Evolutionary conservation across 2,888 invertebrate genomes (phyloP).

Genomic region (Cremastinae sp.): DNA sequence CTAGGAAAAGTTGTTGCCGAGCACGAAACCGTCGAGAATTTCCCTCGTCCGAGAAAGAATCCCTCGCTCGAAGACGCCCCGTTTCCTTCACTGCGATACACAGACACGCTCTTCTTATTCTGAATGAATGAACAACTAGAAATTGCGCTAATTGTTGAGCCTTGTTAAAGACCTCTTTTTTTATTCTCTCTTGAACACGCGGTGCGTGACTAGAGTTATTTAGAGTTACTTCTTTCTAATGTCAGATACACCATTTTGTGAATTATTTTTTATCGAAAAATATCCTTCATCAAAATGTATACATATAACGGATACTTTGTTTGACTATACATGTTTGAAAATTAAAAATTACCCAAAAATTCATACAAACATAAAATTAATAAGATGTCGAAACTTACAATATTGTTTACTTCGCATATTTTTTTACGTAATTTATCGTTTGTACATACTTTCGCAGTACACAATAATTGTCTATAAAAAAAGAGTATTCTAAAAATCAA

Average conservation of each 20-base stretch:
- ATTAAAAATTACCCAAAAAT: too few relatives aligned
- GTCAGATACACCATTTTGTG: not conserved
- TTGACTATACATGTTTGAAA: too few relatives aligned
- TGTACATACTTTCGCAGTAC: too few relatives aligned
- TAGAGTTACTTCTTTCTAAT: not conserved
- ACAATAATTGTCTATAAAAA: too few relatives aligned
- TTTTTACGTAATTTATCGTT: too few relatives aligned
- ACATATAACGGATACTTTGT: too few relatives aligned
- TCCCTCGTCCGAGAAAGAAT: conserved; percentile 16
- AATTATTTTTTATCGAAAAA: not conserved
- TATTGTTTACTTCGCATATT: too few relatives aligned
- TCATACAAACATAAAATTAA: too few relatives aligned
- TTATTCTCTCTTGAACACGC: conserved; percentile 38
- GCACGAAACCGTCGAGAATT: conserved; percentile 45
- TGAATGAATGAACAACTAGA: conserved; percentile 77
- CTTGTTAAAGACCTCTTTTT: conserved; percentile 58
- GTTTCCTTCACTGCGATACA: conserved; percentile 30
- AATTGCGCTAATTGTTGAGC: conserved; percentile 74
- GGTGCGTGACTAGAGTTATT: conserved; percentile 31
- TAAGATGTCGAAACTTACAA: too few relatives aligned
- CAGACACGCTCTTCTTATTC: conserved; percentile 71
- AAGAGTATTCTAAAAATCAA: conserved; percentile 2
- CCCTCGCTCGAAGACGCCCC: conserved; percentile 35
- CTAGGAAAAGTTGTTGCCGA: conserved; percentile 50
- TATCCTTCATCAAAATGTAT: too few relatives aligned